Conservation (phyloP, 2,113 vertebrate species). For the Etheostoma spectabile region DNA sequence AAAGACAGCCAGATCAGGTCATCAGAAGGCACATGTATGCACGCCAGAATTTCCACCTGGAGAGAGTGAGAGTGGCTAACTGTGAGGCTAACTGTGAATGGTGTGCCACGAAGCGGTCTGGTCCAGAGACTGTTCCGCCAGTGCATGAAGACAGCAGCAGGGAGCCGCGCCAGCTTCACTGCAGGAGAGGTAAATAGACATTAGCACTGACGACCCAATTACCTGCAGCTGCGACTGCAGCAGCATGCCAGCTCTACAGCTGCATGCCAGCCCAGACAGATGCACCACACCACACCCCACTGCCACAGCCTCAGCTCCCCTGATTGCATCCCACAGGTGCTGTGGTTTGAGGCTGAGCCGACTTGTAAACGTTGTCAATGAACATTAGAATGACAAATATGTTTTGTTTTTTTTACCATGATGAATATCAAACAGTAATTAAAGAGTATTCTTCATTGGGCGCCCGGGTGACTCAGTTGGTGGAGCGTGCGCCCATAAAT, state of each 20-base stretch:
- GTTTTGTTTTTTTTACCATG: not conserved
- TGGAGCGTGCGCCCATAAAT: too few species aligned
- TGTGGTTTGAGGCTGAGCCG: constrained; percentile 7
- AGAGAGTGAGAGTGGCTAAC: not conserved
- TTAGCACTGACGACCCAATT: constrained; percentile 66
- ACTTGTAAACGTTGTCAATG: not conserved
- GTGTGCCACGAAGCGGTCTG: not conserved
- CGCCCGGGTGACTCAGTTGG: too few species aligned
- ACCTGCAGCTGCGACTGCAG: constrained; percentile 58
- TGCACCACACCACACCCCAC: constrained; percentile 25
- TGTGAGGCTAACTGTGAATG: constrained; percentile 5
- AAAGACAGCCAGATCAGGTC: constrained; percentile 12
- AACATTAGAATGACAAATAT: not conserved
- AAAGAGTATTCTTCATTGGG: not conserved
- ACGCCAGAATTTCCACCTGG: constrained; percentile 8
- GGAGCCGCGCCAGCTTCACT: constrained; percentile 34
- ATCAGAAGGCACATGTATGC: constrained; percentile 2
- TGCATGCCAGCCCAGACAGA: constrained; percentile 43
- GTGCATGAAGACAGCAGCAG: constrained; percentile 32
- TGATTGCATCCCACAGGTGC: constrained; percentile 2
- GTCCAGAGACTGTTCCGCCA: constrained; percentile 32
- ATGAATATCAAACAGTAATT: not conserved
- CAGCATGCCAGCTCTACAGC: constrained; percentile 29
- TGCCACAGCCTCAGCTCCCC: constrained; percentile 14
- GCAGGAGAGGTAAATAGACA: constrained; percentile 58